Percentiles rank a stretch among this genome's conserved stretches.
Evolutionary conservation across 2,797 vertebrate species (phyloP).

Genomic region (Myripristis jacobus): DNA sequence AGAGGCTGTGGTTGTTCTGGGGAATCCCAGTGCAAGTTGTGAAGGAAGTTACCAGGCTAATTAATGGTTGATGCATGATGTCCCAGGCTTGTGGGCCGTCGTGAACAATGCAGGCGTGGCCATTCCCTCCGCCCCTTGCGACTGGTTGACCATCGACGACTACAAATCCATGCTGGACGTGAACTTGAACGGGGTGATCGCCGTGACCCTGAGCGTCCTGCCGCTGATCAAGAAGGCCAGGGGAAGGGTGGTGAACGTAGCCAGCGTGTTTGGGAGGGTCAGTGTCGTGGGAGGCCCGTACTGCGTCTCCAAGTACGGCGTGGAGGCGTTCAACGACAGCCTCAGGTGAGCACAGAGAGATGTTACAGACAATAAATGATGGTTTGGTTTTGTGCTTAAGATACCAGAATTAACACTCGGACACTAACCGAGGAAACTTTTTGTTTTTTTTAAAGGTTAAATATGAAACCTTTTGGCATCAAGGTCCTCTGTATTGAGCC

Average conservation of each 20-base stretch:
- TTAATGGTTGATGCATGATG: not conserved
- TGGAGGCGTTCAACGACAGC: conserved; percentile 84
- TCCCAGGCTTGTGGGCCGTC: conserved; percentile 82
- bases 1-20: too few relatives aligned
- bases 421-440: not conserved
- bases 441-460: conserved; percentile 58
- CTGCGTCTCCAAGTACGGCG: conserved; percentile 79
- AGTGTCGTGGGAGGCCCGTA: conserved; percentile 77
- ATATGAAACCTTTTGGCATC: conserved; percentile 76
- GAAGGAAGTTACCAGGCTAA: too few relatives aligned
- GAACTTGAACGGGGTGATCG: conserved; percentile 82
- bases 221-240: conserved; percentile 83
- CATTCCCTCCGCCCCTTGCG: conserved; percentile 66
- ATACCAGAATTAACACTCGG: rapidly evolving
- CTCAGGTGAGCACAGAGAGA: conserved; percentile 73
- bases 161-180: conserved; percentile 82
- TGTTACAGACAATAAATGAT: not conserved
- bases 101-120: conserved; percentile 84
- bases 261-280: conserved; percentile 83
- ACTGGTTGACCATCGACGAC: conserved; percentile 82
- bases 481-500: conserved; percentile 85
- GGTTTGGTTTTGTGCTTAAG: not conserved
- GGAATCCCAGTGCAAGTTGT: too few relatives aligned
- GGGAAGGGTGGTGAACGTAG: conserved; percentile 83
- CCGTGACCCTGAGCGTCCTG: conserved; percentile 81